These are phyloP conservation scores for Rhinolophus ferrumequinum DNA, from an alignment of 2,113 vertebrate species.

Conservation along the genomic window DNA sequence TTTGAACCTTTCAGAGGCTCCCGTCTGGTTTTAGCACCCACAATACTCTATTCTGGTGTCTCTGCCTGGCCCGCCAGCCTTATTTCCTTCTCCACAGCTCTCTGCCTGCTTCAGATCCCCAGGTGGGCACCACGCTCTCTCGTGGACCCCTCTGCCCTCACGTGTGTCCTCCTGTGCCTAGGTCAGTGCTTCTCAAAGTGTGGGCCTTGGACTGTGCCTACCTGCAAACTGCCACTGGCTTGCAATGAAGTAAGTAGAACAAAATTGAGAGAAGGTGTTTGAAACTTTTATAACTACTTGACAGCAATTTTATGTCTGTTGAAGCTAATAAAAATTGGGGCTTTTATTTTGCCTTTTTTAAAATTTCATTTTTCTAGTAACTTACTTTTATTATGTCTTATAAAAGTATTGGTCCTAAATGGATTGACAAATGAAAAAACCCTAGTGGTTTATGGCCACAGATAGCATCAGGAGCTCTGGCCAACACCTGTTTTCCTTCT, in stretches of 20 bases:
- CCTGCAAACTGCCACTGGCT: neutral
- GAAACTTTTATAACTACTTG: neutral
- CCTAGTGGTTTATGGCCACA: neutral
- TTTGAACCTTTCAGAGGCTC: neutral
- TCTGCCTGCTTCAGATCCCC: neutral
- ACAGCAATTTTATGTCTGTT: neutral
- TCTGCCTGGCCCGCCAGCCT: neutral
- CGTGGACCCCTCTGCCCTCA: no score
- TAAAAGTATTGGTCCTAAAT: neutral
- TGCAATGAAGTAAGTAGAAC: neutral
- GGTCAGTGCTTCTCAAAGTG: neutral
- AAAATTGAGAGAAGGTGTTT: neutral
- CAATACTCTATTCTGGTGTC: rapidly evolving
- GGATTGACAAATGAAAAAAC: neutral
- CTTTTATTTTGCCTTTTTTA: neutral
- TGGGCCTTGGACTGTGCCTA: rapidly evolving
- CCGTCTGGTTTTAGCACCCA: neutral
- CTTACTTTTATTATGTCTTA: conserved; percentile 27
- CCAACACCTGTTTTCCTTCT: neutral
- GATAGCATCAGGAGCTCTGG: neutral
- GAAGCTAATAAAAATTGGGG: neutral
- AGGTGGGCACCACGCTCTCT: neutral
- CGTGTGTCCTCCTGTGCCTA: rapidly evolving
- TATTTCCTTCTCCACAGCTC: neutral
- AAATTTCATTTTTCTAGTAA: conserved; percentile 48